Base-by-base conservation (phyloP, 2,113 vertebrate species). In the Platanista minor region DNA sequence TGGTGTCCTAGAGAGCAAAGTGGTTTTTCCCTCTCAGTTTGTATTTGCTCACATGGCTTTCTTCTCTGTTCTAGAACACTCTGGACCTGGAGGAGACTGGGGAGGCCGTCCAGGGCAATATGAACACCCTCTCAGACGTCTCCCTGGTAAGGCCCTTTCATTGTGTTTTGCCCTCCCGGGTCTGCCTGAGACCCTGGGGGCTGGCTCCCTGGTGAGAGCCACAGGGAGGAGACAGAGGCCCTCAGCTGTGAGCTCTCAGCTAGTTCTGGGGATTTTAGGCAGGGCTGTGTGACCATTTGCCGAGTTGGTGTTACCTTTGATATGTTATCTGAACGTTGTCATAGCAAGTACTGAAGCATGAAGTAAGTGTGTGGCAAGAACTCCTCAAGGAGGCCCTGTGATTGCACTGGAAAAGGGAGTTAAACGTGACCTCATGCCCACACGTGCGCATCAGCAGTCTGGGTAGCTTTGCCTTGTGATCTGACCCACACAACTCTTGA, bases 81-180 rank as follows among this genome's bases (percentile, higher is more conserved):
- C 98, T 99, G 6, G 98, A 99, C 83, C 97, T 99, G 96, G 99
- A 99, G 85, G 99, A 98, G 52, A 99, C 98, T 11, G 98, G 98
- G 15, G 98, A 98, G 33, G 96, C 98, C 23, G 97, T 98, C 85
- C 98, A 99, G 49, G 99, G 99, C 95, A 98, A 97, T 85, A 92
- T 98, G 98, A 99, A 99, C 94, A 97, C 99, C 72, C 98, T 99
- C 96, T 99, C 99, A 0, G 99, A 99, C 71, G 98, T 99, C 97
- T 99, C 99, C 90, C 98, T 99, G 99, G 99, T 99, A 99, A 99
- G 99, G 64, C 61, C 15, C 54, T 29, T 9, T 15, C 15, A 7
- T 2, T 49, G 31, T 1, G 20, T 13, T 39, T 25, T 57, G 17
- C 9, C 21, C 31, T 23, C 21, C 13, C 3, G 1, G 12, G 41